phyloP scores from a whole-genome alignment of 1,140 invertebrate species.

The Laodelphax striatellus region DNA sequence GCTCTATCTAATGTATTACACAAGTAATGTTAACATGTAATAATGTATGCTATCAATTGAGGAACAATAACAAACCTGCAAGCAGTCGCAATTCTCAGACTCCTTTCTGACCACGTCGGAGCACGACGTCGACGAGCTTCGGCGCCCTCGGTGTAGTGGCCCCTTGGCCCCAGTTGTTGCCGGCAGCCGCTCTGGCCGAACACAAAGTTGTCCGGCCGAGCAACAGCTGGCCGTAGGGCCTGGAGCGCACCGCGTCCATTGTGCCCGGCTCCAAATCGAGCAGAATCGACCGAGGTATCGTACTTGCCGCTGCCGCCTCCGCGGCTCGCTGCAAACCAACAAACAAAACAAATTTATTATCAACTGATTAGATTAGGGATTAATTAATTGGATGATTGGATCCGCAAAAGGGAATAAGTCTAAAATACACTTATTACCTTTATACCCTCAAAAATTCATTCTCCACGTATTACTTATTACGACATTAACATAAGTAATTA shows the following conservation, averaged over 20 bases:
- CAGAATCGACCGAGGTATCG: constrained; percentile 61
- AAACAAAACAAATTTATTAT: neutral
- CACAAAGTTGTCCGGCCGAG: constrained; percentile 60
- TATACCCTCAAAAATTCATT: no score
- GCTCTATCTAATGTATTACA: no score
- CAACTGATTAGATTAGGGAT: neutral
- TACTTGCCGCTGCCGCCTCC: constrained; percentile 44
- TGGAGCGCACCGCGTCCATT: constrained; percentile 60
- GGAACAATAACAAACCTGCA: constrained; percentile 45
- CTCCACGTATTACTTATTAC: no score
- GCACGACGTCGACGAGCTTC: constrained; percentile 62
- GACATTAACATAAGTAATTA: no score
- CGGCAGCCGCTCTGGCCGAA: constrained; percentile 53
- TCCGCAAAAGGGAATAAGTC: no score
- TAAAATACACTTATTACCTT: no score
- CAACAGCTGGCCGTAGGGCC: constrained; percentile 60
- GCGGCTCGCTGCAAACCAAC: no score
- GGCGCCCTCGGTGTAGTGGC: constrained; percentile 67
- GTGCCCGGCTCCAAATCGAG: constrained; percentile 65
- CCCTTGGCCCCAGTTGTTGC: constrained; percentile 67
- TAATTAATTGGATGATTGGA: no score
- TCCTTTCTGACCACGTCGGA: constrained; percentile 72
- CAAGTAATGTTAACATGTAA: no score
- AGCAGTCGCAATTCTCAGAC: constrained; percentile 55
- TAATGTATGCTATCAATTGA: no score